Evolutionary conservation across 2,113 vertebrate species (phyloP).

Genomic region (Amia ocellicauda): DNA sequence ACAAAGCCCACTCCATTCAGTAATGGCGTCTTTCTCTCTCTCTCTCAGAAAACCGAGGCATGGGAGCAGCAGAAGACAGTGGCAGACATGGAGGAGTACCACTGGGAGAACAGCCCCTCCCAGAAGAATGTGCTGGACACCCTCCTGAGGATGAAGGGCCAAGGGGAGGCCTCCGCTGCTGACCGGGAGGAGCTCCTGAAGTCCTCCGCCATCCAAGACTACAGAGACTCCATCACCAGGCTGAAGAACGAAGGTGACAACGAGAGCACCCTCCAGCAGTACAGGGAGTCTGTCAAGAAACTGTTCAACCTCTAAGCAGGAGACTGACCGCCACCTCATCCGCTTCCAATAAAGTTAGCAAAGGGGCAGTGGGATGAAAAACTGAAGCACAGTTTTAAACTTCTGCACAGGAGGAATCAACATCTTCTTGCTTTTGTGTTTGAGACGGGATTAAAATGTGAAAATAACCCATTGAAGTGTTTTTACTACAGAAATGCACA

Average conservation of each 20-base stretch:
- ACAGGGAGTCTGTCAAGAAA: constrained; percentile 87
- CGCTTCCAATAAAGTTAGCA: no score
- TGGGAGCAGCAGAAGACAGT: constrained; percentile 85
- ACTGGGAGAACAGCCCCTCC: constrained; percentile 83
- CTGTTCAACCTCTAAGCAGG: constrained; percentile 59
- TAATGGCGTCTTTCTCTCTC: constrained; percentile 18
- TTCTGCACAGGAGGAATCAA: no score
- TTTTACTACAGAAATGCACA: no score
- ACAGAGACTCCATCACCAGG: constrained; percentile 66
- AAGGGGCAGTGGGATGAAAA: no score
- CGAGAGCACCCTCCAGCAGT: constrained; percentile 66
- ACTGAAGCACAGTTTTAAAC: no score
- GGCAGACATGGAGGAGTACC: constrained; percentile 88
- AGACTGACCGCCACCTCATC: neutral
- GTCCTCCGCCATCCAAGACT: constrained; percentile 69
- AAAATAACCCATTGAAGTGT: no score
- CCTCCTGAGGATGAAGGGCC: constrained; percentile 60
- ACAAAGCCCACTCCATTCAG: no score
- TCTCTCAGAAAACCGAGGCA: constrained; percentile 81
- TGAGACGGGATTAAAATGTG: no score
- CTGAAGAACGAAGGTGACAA: constrained; percentile 85
- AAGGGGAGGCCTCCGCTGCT: constrained; percentile 42
- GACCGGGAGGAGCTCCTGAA: constrained; percentile 69
- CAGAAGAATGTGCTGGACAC: constrained; percentile 73
- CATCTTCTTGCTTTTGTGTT: no score